A percentile compares a stretch with the other conserved stretches of the same genome.
Evolutionary conservation across 2,888 invertebrate genomes (phyloP).

Genomic region (Platypus cylindrus): DNA sequence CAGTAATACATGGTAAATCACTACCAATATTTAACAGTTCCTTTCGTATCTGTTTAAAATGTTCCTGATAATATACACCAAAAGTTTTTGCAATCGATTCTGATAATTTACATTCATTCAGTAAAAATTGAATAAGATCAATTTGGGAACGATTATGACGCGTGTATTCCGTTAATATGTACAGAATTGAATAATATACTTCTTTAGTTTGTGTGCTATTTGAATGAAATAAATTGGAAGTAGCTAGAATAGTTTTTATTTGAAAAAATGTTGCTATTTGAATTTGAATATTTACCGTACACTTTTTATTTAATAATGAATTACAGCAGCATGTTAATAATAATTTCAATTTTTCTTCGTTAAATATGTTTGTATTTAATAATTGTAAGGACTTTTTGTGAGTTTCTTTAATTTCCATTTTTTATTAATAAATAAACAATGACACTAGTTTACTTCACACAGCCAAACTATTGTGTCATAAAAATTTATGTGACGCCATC

Average conservation of each 20-base stretch:
- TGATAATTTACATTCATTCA: constrained; percentile 23
- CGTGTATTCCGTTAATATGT: constrained; percentile 26
- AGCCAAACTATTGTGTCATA: too few species aligned
- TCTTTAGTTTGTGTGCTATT: constrained; percentile 1
- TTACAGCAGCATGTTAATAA: constrained; percentile 26
- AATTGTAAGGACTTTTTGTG: constrained; percentile 20
- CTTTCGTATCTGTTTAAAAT: constrained; percentile 24
- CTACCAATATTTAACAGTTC: constrained; percentile 29
- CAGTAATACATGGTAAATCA: constrained; percentile 41
- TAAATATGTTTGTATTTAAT: constrained; percentile 19
- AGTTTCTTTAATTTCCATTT: constrained; percentile 18
- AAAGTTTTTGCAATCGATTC: constrained; percentile 21
- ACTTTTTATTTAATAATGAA: constrained; percentile 20
- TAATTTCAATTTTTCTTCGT: constrained; percentile 21
- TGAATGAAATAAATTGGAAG: neutral
- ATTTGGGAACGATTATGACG: constrained; percentile 23
- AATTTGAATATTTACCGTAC: constrained; percentile 27
- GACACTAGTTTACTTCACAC: too few species aligned
- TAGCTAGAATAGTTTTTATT: constrained; percentile 5
- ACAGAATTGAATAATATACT: constrained; percentile 18
- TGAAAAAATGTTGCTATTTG: constrained; percentile 1
- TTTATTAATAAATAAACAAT: too few species aligned
- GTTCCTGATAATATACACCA: constrained; percentile 24
- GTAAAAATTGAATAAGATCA: constrained; percentile 21
- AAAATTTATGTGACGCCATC: too few species aligned